Evolutionary conservation across 2,888 invertebrate species (phyloP).

Genomic region (Pseudeuparius sepicola): DNA sequence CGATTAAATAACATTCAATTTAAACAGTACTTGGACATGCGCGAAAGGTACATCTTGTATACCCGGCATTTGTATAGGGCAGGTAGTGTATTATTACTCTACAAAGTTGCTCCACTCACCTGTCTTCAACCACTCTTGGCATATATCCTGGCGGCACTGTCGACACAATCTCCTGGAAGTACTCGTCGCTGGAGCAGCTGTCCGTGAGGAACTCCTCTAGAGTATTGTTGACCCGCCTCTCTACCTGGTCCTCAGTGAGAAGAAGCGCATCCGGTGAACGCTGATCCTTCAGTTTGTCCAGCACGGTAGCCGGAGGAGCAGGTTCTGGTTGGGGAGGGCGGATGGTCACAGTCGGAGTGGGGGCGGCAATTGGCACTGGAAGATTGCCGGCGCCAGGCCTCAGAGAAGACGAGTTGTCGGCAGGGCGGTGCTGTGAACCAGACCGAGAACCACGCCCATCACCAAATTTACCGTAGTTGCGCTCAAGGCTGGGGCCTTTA

Average conservation of each 20-base stretch:
- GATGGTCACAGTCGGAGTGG: constrained; percentile 13
- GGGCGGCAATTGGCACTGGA: constrained; percentile 6
- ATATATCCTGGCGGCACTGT: constrained; percentile 28
- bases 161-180: constrained; percentile 31
- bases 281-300: constrained; percentile 6
- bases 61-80: no score
- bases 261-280: background rate
- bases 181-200: constrained; percentile 30
- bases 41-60: no score
- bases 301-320: constrained; percentile 10
- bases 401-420: constrained; percentile 23
- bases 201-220: constrained; percentile 36
- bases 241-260: constrained; percentile 30
- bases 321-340: constrained; percentile 21
- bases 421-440: constrained; percentile 48
- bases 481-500: constrained; percentile 38
- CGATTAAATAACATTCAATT: no score
- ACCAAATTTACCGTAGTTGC: constrained; percentile 26
- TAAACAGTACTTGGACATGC: no score
- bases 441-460: constrained; percentile 45
- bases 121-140: constrained; percentile 29
- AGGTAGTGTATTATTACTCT: no score
- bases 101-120: no score
- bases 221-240: constrained; percentile 31
- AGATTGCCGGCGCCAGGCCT: constrained; percentile 17